Conservation (phyloP, 2,113 vertebrate species). For the Rhea americana region DNA sequence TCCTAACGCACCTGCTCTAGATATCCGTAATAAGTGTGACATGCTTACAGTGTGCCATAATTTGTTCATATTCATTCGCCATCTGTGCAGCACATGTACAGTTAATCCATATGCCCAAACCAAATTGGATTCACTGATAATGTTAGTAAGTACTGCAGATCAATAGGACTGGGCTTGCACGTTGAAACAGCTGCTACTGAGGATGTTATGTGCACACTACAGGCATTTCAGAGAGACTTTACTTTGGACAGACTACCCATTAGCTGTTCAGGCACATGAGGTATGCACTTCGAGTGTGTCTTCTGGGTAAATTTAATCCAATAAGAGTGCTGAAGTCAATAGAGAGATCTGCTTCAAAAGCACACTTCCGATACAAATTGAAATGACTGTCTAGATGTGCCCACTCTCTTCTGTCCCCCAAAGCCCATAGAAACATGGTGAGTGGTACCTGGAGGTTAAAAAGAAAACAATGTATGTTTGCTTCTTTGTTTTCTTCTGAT, state of each 20-base stretch:
- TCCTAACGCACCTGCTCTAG: not conserved
- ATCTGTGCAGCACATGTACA: constrained; percentile 1
- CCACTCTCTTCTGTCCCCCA: not conserved
- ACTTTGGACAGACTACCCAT: not conserved
- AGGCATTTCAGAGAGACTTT: not conserved
- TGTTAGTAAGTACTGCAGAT: not conserved
- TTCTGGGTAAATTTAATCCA: not conserved
- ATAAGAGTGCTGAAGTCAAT: not conserved
- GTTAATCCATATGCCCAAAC: not conserved
- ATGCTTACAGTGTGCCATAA: not conserved
- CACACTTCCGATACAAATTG: not conserved
- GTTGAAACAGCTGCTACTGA: not conserved
- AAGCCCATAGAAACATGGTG: not conserved
- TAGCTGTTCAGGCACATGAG: not conserved
- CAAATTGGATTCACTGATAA: not conserved
- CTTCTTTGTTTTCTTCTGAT: not conserved
- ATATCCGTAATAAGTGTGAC: not conserved
- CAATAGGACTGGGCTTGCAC: not conserved
- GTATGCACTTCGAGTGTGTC: not conserved
- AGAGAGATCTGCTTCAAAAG: not conserved
- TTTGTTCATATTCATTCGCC: constrained; percentile 28
- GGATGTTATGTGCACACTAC: not conserved
- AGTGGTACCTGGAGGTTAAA: not conserved
- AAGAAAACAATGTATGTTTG: not conserved
- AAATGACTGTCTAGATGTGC: not conserved